These are phyloP conservation scores for Cavia aperea DNA, from an alignment of 2,113 vertebrate species.

Conservation along the genomic window DNA sequence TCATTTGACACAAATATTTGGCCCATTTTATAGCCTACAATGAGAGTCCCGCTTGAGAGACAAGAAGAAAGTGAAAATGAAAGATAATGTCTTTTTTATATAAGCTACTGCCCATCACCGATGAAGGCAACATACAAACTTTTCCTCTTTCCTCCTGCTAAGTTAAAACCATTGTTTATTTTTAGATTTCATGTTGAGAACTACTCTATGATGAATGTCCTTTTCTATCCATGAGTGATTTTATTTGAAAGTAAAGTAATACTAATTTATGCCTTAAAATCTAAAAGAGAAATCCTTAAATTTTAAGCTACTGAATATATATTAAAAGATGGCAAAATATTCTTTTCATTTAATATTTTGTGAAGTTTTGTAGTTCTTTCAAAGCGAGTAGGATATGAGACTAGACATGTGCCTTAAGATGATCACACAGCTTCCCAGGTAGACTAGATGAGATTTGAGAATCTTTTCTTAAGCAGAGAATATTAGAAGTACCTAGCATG, in stretches of 20 bases:
- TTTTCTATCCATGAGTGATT: background rate
- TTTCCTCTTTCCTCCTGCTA: background rate
- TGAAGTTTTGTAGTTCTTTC: background rate
- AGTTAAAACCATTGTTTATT: background rate
- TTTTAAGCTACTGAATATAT: background rate
- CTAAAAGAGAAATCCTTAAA: background rate
- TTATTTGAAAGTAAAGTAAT: conserved; percentile 4
- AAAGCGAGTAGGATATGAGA: background rate
- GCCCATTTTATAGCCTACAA: background rate
- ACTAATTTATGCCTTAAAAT: background rate
- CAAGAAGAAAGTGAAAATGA: background rate
- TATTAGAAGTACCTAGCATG: background rate
- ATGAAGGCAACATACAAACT: background rate
- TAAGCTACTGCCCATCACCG: background rate
- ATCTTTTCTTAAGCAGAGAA: background rate
- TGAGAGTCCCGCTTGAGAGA: background rate
- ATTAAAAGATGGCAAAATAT: too few species aligned
- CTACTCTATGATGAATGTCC: background rate
- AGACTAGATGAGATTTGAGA: background rate
- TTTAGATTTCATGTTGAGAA: conserved; percentile 10
- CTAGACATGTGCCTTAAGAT: background rate
- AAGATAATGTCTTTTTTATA: background rate
- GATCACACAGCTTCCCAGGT: background rate
- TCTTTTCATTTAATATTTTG: background rate
- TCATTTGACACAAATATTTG: background rate